Conservation (phyloP, 2,888 invertebrate species). For the Girardia tigrina region DNA sequence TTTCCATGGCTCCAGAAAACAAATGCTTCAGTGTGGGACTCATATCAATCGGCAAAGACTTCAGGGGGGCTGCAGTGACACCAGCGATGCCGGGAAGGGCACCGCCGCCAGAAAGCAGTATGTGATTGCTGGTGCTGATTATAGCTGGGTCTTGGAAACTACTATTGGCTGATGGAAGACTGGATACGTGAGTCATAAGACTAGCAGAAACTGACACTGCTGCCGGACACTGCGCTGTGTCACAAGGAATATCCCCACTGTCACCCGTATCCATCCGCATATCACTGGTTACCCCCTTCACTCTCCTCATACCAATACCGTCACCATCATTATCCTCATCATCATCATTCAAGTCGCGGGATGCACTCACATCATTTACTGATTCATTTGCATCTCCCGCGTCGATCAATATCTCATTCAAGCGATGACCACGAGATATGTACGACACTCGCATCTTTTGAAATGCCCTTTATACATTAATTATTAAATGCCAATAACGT, state of each 20-base stretch:
- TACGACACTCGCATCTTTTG: slow-evolving; percentile 8
- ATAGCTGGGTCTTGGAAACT: slow-evolving; percentile 8
- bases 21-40: neutral
- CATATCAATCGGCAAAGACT: neutral
- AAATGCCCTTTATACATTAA: neutral
- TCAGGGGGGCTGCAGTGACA: neutral
- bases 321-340: too few species aligned
- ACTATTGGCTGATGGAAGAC: neutral
- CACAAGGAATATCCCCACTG: too few species aligned
- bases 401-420: neutral
- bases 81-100: too few species aligned
- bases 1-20: neutral
- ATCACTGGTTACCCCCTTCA: too few species aligned
- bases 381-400: neutral
- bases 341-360: too few species aligned
- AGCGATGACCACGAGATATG: neutral
- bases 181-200: neutral
- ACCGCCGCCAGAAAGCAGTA: too few species aligned
- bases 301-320: too few species aligned
- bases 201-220: neutral
- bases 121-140: neutral
- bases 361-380: too few species aligned
- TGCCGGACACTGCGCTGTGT: too few species aligned
- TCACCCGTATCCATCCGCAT: too few species aligned
- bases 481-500: neutral